Percentiles rank a stretch among this genome's conserved stretches.
Evolutionary conservation across 2,113 vertebrate genomes (phyloP).

Genomic region (Ictidomys tridecemlineatus): DNA sequence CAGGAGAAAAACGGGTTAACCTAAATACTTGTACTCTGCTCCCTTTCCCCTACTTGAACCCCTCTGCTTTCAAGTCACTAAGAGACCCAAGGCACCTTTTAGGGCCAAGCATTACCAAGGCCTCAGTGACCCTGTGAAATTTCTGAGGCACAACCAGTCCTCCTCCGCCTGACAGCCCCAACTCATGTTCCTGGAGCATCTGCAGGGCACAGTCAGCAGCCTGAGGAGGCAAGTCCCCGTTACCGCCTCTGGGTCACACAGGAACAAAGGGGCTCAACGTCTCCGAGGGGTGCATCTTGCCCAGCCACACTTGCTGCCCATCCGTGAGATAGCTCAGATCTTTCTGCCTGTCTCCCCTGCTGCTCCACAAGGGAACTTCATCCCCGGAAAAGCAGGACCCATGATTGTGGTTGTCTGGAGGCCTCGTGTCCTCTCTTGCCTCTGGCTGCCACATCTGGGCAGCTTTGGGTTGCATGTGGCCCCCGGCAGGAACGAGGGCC

Average conservation of each 20-base stretch:
- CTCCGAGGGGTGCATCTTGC: not conserved
- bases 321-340: not conserved
- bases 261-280: not conserved
- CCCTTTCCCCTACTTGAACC: not conserved
- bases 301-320: not conserved
- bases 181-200: rapidly evolving
- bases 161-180: too few species aligned
- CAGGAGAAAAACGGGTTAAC: not conserved
- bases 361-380: not conserved
- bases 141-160: not conserved
- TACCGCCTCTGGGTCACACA: not conserved
- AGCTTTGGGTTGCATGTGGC: not conserved
- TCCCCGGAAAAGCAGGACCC: not conserved
- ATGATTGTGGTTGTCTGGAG: not conserved
- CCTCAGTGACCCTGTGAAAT: too few species aligned
- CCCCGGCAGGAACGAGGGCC: not conserved
- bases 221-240: too few species aligned
- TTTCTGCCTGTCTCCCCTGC: not conserved
- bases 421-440: not conserved
- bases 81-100: not conserved
- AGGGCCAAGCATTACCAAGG: not conserved
- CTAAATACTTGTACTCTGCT: not conserved
- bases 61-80: not conserved
- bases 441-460: not conserved
- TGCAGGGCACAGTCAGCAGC: rapidly evolving